Evolutionary conservation across 2,797 vertebrate genomes (phyloP).

Genomic region (Protosalanx chinensis): DNA sequence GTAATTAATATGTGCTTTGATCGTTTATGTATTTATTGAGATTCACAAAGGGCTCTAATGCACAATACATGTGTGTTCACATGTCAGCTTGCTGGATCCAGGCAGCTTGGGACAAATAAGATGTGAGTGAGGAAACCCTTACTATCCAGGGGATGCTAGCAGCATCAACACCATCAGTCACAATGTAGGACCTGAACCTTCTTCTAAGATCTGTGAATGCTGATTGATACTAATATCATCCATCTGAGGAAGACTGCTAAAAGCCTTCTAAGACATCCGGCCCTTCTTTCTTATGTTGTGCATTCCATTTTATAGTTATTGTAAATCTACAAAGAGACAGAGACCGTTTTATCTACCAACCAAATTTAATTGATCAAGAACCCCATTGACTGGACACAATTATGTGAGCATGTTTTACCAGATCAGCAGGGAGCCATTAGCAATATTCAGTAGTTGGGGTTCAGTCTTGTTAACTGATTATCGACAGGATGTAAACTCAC

Average conservation of each 20-base stretch:
- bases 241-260: slow-evolving; percentile 2
- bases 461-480: slow-evolving; percentile 44
- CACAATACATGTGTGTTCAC: background rate
- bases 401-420: background rate
- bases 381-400: background rate
- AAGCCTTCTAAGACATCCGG: background rate
- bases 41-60: background rate
- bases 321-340: background rate
- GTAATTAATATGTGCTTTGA: no score
- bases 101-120: background rate
- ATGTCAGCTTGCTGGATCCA: background rate
- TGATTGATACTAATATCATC: slow-evolving; percentile 20
- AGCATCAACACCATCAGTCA: slow-evolving; percentile 25
- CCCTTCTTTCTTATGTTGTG: background rate
- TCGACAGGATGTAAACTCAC: slow-evolving; percentile 26
- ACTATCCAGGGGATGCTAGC: background rate
- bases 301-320: background rate
- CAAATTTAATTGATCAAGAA: background rate
- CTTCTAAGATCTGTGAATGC: slow-evolving; percentile 2
- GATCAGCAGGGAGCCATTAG: slow-evolving; percentile 11
- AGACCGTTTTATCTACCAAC: background rate
- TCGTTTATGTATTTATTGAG: no score
- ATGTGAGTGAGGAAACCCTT: background rate
- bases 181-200: background rate
- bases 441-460: slow-evolving; percentile 29